Evolutionary conservation across 2,888 invertebrate species (phyloP), one percentile per base, ranked within the genome.

Genomic region (Pollenia griseotomentosa): DNA sequence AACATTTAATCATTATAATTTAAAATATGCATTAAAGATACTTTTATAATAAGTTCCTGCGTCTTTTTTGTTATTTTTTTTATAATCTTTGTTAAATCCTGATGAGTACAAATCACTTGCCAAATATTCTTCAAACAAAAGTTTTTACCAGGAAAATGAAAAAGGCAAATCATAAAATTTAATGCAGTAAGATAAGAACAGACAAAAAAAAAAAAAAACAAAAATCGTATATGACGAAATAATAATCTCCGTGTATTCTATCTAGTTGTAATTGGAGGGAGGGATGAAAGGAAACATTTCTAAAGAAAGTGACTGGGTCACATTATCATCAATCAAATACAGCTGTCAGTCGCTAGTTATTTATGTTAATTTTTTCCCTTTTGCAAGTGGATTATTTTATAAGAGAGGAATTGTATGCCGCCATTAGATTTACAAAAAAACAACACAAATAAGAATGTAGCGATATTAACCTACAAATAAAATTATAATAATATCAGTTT

Each of bases 1-100:
- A 63, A 44, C 44, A 63, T 63, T 63, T 63, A 16, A 63, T 63
- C 63, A 63, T 63, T 16, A 42, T 63, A 63, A 63, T 63, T 63
- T n/a, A 12, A 11, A 14, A n/a, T 63, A 16, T 42, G 44, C 42
- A 59, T 40, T 59, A 33, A 12, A 33, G 11, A 8, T 14, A 40
- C 59, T 59, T 33, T 33, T 9, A 8, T 14, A 40, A 8, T 59
- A 8, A 14, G 59, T 59, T 59, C 33, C 23, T 59, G 33, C 40
- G 33, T n/a, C 57, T 57, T 57, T 11, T 11, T 23, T n/a, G 8
- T 57, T 19, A 19, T 23, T 9, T 53, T 2, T 40, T 40, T 59
- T 40, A 59, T 59, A 59, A 59, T 59, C 33, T 40, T 59, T 59
- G 59, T 59, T 59, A 40, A 59, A 33, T 59, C 12, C 33, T 33